Base-by-base conservation (phyloP, 2,888 invertebrate genomes). In the Nebria salina region DNA sequence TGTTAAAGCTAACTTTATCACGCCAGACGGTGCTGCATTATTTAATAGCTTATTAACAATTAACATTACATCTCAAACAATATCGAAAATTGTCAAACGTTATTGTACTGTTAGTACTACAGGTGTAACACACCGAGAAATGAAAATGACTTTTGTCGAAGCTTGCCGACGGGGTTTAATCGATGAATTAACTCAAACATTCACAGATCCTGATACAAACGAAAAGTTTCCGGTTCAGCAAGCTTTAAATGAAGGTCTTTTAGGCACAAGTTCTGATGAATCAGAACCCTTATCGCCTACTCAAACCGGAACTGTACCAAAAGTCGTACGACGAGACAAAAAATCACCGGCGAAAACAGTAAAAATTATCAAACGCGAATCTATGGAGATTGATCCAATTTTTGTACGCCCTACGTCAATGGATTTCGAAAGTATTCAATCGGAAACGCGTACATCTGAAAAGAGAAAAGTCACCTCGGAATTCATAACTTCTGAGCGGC, bases 31-130 rank as follows among this genome's bases (percentile, higher is more conserved):
- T 82, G 97, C 97, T 73, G 94, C 96, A 82, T 91, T 96, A 86
- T 91, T 96, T 82, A 95, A 95, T 89, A 96, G 96, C 85, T 90
- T 98, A 77, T 89, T 97, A 77, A 96, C 96, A 87, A 95, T 98
- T 77, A 95, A 96, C 9, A 92, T 97, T 65, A 97, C 97, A 1
- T 94, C 96, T 20, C 95, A 96, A 87, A 96, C 96, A 7, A 95
- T 96, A 43, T 96, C 96, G 5, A 95, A 95, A 88, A 94, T 96
- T 75, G 94, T 97, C 64, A 95, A 95, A 87, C 91, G 95, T 26
- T 94, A 96, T 86, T 95, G 96, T 1, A 95, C 95, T 0, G 93
- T 95, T 26, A 93, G 94, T 15, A 92, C 92, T 83, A 92, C 93
- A 6, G 93, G 93, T 74, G 89, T 90, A 78, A 87, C 86, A 11